Percentiles rank a stretch among this genome's conserved stretches.
phyloP scores from a whole-genome alignment of 2,888 invertebrate species.

The Arctia plantaginis region DNA sequence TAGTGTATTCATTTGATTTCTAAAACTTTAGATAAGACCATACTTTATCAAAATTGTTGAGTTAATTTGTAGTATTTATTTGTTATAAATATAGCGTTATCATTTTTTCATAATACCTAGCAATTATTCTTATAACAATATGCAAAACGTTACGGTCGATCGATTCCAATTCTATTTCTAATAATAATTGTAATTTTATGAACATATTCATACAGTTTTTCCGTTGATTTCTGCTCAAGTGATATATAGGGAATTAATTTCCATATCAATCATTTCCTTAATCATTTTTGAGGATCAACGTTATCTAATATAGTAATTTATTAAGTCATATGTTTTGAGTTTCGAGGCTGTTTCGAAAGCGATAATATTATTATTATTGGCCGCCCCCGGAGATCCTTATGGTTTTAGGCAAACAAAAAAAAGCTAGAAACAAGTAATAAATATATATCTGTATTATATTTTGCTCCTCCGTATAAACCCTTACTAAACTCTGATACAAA shows the following conservation, averaged over 20 bases:
- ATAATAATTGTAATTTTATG: constrained; percentile 18
- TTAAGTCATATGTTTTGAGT: not conserved
- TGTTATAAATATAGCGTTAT: constrained; percentile 2
- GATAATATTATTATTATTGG: not conserved
- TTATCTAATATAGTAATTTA: constrained; percentile 34
- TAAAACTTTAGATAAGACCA: not conserved
- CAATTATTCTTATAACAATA: not conserved
- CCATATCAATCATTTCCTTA: constrained; percentile 32
- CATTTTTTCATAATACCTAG: not conserved
- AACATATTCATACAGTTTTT: constrained; percentile 16
- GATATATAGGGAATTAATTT: constrained; percentile 43
- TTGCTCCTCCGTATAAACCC: not conserved
- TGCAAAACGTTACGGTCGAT: constrained; percentile 19
- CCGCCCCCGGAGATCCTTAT: too few species aligned
- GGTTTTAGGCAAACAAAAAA: not conserved
- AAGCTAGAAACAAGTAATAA: not conserved
- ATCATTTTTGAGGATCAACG: constrained; percentile 24
- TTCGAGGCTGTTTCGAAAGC: not conserved
- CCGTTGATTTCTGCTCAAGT: constrained; percentile 35
- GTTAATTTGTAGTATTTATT: not conserved
- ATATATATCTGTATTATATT: not conserved
- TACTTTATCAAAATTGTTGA: not conserved
- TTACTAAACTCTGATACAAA: not conserved
- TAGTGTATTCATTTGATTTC: constrained; percentile 1
- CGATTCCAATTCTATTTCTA: constrained; percentile 32